Base-by-base conservation (phyloP, 1,140 invertebrate species). In the Drosophila cardini region DNA sequence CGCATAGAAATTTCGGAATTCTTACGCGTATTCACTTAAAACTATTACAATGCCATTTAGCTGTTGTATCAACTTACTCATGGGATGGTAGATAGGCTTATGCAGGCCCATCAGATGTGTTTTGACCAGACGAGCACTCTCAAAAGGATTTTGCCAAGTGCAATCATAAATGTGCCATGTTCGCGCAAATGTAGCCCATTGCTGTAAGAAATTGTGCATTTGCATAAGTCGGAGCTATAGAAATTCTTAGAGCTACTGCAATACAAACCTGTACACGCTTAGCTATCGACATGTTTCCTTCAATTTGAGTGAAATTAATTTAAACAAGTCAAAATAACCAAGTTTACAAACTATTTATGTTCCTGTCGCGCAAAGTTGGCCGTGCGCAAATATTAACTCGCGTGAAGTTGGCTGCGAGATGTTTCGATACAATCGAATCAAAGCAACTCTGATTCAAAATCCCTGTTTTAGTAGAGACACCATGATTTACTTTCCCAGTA, bases 121-220 rank as follows among this genome's bases (percentile, higher is more conserved):
- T 60, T 94, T 95, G 61, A 99, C 94, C 48, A 96, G 71, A 43
- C 93, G 76, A 8, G 97, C 97, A 43, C 97, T 96, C 60, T 95
- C 90, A 90, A 96, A 98, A 11, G 98, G 98, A 94, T 99, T 98
- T 93, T 99, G 98, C 96, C 97, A 98, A 91, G 96, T 96, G 55
- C 97, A 97, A 94, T 99, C 98, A 92, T 95, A 99, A 57, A 99
- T 90, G 93, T 98, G 98, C 98, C 98, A 99, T 43, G 95, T 94
- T 69, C 97, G 93, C 18, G 97, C 95, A 94, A 99, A 98, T 30
- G 97, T 97, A 30, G 95, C 95, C 98, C 98, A 99, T 97, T 99
- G 98, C 97, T 99, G 36, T 6, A 77, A 94, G 92, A 68, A 69
- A 16, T 53, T 6, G 11, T 1, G 11, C n/a, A 7, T 1, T 10